Conservation (phyloP, 2,113 vertebrate genomes). For the Melanotaenia duboulayi region DNA sequence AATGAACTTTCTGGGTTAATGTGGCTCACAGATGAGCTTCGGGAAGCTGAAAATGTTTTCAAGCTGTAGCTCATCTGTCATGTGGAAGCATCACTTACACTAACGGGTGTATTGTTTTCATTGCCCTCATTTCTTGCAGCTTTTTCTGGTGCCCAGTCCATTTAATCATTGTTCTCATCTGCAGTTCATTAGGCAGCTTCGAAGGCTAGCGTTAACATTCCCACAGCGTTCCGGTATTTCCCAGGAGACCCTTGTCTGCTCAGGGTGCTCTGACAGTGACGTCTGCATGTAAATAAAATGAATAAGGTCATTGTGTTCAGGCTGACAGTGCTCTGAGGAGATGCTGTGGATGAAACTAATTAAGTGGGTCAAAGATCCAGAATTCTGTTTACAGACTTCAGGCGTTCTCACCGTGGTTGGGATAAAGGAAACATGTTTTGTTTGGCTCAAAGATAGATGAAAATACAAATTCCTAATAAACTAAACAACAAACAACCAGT, state of each 20-base stretch:
- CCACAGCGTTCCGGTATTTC: constrained; percentile 22
- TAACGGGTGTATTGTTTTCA: too few relatives aligned
- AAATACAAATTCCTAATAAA: too few relatives aligned
- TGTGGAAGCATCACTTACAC: too few relatives aligned
- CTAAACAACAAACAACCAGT: too few relatives aligned
- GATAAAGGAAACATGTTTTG: neutral
- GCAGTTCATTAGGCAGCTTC: constrained; percentile 13
- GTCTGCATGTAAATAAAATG: constrained; percentile 19
- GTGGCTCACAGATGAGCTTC: too few relatives aligned
- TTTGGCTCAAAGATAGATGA: neutral
- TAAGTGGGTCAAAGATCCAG: constrained; percentile 3
- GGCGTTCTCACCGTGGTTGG: too few relatives aligned
- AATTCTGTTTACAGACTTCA: neutral
- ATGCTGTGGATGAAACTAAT: constrained; percentile 27
- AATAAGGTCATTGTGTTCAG: constrained; percentile 35
- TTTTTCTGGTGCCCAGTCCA: neutral
- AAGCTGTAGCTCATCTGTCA: too few relatives aligned
- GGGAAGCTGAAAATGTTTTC: too few relatives aligned
- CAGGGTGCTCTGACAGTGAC: constrained; percentile 7
- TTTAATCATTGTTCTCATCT: constrained; percentile 16
- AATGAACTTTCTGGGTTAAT: too few relatives aligned
- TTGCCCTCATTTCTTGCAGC: too few relatives aligned
- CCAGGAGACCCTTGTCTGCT: constrained; percentile 24
- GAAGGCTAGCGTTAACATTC: constrained; percentile 37
- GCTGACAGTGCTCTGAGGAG: constrained; percentile 8